Conservation (phyloP, 2,113 vertebrate genomes). For the Aldabrachelys gigantea region DNA sequence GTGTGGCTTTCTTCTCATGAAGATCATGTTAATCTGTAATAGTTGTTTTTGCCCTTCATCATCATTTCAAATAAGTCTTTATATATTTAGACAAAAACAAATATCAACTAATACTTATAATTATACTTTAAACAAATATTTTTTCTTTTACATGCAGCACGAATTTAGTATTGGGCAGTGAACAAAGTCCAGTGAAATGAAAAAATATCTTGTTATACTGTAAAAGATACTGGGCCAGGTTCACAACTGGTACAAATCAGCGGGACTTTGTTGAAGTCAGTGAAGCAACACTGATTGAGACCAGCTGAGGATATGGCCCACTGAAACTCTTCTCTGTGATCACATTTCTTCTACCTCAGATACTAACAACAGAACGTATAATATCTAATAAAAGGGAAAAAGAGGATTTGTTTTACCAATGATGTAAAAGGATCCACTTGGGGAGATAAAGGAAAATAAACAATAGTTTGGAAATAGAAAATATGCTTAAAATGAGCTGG, state of each 20-base stretch:
- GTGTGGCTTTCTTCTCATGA: neutral
- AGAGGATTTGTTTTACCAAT: neutral
- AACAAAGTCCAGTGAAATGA: neutral
- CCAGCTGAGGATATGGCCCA: neutral
- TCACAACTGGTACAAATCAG: neutral
- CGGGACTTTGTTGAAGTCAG: neutral
- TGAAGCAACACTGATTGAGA: neutral
- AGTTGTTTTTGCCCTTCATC: neutral
- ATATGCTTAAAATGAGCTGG: neutral
- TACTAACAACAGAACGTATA: neutral
- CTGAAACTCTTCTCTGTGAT: neutral
- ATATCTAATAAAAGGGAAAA: neutral
- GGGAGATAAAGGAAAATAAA: neutral
- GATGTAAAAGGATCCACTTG: neutral
- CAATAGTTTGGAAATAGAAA: neutral
- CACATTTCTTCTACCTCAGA: neutral
- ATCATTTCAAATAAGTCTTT: neutral
- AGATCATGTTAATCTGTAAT: too few relatives aligned
- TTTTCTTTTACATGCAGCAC: neutral
- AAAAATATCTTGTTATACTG: neutral
- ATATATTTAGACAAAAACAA: neutral
- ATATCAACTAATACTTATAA: neutral
- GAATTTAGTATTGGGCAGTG: neutral
- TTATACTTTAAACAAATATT: neutral
- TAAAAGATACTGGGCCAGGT: neutral